These are phyloP conservation scores for Falco novaeseelandiae DNA, from an alignment of 2,797 vertebrate species.

Conservation along the genomic window DNA sequence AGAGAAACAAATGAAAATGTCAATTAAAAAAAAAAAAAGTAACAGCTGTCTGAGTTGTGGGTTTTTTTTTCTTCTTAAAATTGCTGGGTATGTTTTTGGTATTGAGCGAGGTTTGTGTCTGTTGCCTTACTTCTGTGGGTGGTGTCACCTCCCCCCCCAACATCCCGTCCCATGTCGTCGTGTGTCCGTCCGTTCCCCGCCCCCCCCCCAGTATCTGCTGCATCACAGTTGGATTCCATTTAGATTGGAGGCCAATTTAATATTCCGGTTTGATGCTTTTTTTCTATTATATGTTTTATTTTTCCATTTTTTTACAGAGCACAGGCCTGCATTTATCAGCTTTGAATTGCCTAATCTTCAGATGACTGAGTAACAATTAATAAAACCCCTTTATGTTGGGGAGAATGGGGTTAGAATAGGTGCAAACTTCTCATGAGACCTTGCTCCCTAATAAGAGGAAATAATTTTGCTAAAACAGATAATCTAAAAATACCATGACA, in stretches of 20 bases:
- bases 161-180: too few relatives aligned
- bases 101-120: neutral
- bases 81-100: neutral
- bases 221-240: neutral
- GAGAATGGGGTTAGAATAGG: neutral
- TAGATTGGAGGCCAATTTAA: neutral
- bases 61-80: neutral
- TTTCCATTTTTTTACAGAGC: neutral
- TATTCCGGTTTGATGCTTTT: neutral
- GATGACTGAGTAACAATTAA: neutral
- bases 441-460: neutral
- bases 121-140: neutral
- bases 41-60: neutral
- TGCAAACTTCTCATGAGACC: neutral
- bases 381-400: neutral
- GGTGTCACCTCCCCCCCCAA: too few relatives aligned
- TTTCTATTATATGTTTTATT: neutral
- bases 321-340: neutral
- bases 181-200: too few relatives aligned
- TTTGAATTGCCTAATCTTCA: neutral
- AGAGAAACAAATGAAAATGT: constrained; percentile 32
- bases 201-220: neutral
- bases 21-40: constrained; percentile 42
- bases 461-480: neutral
- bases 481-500: neutral